Conservation (phyloP, 2,888 invertebrate species). For the Drosophila subquinaria region DNA sequence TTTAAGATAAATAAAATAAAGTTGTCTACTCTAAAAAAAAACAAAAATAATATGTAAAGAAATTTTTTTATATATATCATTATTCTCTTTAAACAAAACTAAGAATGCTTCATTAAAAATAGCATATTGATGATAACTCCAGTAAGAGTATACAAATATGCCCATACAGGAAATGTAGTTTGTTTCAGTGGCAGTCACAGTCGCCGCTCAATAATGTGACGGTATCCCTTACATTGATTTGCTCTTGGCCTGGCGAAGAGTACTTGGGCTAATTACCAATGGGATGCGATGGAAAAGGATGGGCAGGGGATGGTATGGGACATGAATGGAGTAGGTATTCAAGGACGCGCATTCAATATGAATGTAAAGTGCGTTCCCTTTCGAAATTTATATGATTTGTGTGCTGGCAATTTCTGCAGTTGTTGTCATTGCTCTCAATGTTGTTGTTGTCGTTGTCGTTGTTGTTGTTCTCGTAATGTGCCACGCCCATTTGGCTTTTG, state of each 20-base stretch:
- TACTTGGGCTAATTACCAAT: constrained; percentile 21
- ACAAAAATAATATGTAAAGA: too few relatives aligned
- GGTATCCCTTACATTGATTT: constrained; percentile 4
- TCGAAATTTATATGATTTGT: constrained; percentile 41
- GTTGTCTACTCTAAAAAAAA: too few relatives aligned
- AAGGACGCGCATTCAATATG: not conserved
- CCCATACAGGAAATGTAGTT: not conserved
- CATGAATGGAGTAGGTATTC: not conserved
- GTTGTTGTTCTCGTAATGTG: constrained; percentile 8
- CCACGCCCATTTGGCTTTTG: constrained; percentile 11
- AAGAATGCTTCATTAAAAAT: too few relatives aligned
- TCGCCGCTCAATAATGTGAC: not conserved
- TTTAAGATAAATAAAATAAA: too few relatives aligned
- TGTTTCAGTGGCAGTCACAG: not conserved
- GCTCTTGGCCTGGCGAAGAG: not conserved
- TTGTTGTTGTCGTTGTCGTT: constrained; percentile 1
- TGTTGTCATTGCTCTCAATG: not conserved
- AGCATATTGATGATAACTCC: too few relatives aligned
- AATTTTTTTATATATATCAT: too few relatives aligned
- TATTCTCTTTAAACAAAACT: too few relatives aligned
- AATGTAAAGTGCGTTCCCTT: constrained; percentile 6
- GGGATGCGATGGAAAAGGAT: not conserved
- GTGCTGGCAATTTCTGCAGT: constrained; percentile 17
- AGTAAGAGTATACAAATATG: not conserved
- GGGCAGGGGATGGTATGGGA: not conserved